These are phyloP conservation scores for Argyra leucocephala DNA, from an alignment of 2,888 invertebrate species.

Conservation along the genomic window DNA sequence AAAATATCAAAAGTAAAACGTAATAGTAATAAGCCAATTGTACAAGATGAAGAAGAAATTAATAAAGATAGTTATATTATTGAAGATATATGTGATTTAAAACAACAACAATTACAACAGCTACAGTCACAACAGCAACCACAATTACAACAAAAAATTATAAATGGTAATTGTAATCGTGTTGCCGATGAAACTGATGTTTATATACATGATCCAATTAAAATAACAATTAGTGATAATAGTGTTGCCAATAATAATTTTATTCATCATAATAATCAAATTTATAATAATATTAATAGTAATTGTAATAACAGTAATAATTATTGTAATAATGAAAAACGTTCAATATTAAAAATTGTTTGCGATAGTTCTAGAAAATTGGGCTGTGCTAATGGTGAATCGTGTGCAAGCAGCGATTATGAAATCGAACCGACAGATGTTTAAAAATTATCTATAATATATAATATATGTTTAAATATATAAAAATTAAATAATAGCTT, in stretches of 20 bases:
- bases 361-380: conserved; percentile 40
- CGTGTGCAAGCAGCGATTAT: conserved; percentile 32
- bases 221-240: not conserved
- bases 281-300: conserved; percentile 10
- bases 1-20: not conserved
- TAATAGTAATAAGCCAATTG: conserved; percentile 7
- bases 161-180: not conserved
- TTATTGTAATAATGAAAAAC: conserved; percentile 21
- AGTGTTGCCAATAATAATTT: not conserved
- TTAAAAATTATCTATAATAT: conserved; percentile 40
- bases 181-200: not conserved
- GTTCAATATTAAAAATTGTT: conserved; percentile 37
- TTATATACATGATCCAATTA: not conserved
- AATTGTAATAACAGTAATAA: conserved; percentile 11
- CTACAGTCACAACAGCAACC: not conserved
- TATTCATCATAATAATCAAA: not conserved
- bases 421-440: conserved; percentile 38
- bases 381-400: conserved; percentile 31
- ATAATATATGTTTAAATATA: too few species aligned
- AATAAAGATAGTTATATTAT: conserved; percentile 9
- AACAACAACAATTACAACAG: not conserved
- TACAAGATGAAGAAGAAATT: conserved; percentile 10
- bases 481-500: too few species aligned
- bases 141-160: not conserved
- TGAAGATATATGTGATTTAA: not conserved